phyloP scores from a whole-genome alignment of 2,888 invertebrate species.

The Callimorpha dominula region DNA sequence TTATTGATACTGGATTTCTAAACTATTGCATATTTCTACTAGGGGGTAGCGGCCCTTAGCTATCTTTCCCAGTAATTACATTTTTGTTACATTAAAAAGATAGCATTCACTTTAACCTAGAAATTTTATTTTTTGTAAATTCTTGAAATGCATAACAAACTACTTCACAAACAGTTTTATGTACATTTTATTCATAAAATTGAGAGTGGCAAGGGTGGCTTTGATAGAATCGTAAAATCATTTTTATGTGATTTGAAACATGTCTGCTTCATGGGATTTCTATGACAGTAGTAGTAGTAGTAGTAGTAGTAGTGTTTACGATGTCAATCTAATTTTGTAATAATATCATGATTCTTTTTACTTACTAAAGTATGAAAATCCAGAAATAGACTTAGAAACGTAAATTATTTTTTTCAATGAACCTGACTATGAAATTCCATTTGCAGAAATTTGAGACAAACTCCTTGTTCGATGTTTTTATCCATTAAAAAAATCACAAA shows the following conservation, averaged over 20 bases:
- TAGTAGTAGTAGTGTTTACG: too few relatives aligned
- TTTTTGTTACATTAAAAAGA: not conserved
- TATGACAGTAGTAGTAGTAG: too few relatives aligned
- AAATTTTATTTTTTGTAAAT: constrained; percentile 34
- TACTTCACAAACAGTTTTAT: constrained; percentile 66
- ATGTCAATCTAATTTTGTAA: constrained; percentile 47
- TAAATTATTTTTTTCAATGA: not conserved
- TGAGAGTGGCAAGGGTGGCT: constrained; percentile 67
- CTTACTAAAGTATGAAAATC: not conserved
- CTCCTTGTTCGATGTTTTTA: too few relatives aligned
- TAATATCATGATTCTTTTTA: not conserved
- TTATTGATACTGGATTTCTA: too few relatives aligned
- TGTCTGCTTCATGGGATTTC: constrained; percentile 70
- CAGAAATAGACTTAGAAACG: not conserved
- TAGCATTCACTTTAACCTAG: not conserved
- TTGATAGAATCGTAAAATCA: constrained; percentile 81
- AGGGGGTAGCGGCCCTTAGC: too few relatives aligned
- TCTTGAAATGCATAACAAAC: constrained; percentile 42
- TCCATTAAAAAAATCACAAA: too few relatives aligned
- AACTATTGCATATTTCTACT: not conserved
- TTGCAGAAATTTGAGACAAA: too few relatives aligned
- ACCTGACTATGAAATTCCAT: too few relatives aligned
- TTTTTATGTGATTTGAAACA: constrained; percentile 78
- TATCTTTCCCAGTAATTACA: not conserved
- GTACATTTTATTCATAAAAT: constrained; percentile 78